Percentiles rank a stretch among this genome's conserved stretches.
These are phyloP conservation scores for Cryptoprocta ferox DNA, from an alignment of 2,797 vertebrate genomes.

Conservation along the genomic window DNA sequence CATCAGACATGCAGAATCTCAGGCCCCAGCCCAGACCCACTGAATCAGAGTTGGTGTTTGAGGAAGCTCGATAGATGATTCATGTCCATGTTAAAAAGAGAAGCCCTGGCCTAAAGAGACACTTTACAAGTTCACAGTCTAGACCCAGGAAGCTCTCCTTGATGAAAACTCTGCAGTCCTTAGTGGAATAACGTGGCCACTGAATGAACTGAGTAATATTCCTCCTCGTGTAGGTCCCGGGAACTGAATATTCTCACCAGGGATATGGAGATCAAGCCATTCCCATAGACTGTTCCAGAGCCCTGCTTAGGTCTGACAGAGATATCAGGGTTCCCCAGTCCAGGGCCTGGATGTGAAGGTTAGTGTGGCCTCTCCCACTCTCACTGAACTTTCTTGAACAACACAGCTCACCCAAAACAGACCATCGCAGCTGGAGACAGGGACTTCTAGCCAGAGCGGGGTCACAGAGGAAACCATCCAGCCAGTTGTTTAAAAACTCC, in stretches of 20 bases:
- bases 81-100: background rate
- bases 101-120: background rate
- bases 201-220: background rate
- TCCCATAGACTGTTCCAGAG: background rate
- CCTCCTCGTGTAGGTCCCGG: background rate
- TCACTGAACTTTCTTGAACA: background rate
- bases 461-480: background rate
- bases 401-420: background rate
- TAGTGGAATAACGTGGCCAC: background rate
- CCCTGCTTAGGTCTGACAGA: background rate
- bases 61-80: background rate
- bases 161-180: background rate
- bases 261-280: background rate
- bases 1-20: background rate
- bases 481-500: conserved; percentile 67
- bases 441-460: background rate
- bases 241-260: background rate
- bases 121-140: background rate
- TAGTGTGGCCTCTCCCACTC: background rate
- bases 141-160: background rate
- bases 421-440: background rate
- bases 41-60: background rate
- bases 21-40: background rate
- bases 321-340: background rate
- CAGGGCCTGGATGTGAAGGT: background rate